Evolutionary conservation across 2,113 vertebrate species (phyloP).

Genomic region (Odontesthes bonariensis): DNA sequence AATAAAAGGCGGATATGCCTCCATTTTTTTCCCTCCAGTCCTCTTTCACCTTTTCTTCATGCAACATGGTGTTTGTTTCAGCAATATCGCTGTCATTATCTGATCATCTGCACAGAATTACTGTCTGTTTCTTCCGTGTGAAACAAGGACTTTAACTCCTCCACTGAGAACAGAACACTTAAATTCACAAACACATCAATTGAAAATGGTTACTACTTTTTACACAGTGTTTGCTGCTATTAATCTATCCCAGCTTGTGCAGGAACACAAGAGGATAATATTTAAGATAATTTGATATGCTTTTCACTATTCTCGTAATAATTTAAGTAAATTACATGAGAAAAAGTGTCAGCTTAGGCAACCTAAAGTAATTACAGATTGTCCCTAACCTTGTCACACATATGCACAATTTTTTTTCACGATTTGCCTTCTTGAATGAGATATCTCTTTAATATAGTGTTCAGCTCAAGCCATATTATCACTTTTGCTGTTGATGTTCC

Average conservation of each 20-base stretch:
- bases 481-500: background rate
- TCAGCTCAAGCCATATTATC: background rate
- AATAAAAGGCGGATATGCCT: constrained; percentile 40
- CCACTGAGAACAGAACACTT: accelerated
- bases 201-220: background rate
- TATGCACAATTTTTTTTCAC: too few relatives aligned
- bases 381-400: background rate
- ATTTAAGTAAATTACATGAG: background rate
- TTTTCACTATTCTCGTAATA: too few relatives aligned
- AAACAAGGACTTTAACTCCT: background rate
- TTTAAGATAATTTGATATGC: too few relatives aligned
- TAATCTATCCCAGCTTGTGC: too few relatives aligned
- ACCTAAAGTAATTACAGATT: background rate
- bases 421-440: background rate
- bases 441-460: background rate
- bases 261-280: too few relatives aligned
- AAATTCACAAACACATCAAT: background rate
- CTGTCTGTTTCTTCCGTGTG: constrained; percentile 2
- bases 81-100: constrained; percentile 11
- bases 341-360: background rate
- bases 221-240: too few relatives aligned
- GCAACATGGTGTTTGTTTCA: constrained; percentile 15
- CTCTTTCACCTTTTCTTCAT: constrained; percentile 18
- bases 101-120: background rate
- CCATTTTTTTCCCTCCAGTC: constrained; percentile 4